These are phyloP conservation scores for Tipula unca DNA, from an alignment of 2,888 invertebrate genomes.

Conservation along the genomic window DNA sequence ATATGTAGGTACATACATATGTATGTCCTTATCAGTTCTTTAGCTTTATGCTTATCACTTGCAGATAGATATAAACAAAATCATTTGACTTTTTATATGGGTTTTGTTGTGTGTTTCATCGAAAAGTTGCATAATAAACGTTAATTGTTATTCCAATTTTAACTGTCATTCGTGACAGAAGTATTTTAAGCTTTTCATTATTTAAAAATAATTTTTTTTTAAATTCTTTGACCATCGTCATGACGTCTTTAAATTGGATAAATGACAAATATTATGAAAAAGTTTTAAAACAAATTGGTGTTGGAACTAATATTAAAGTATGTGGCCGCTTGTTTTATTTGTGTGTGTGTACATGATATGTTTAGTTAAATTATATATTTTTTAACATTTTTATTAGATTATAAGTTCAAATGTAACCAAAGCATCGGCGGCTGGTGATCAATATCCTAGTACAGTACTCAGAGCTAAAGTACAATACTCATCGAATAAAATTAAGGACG, in stretches of 20 bases:
- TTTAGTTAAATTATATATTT: not conserved
- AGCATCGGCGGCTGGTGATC: not conserved
- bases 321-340: not conserved
- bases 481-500: not conserved
- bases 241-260: not conserved
- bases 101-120: not conserved
- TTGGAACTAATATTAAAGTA: constrained; percentile 14
- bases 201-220: not conserved
- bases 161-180: not conserved
- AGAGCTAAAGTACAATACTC: not conserved
- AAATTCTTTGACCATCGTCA: not conserved
- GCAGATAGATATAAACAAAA: not conserved
- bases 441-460: not conserved
- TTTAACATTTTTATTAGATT: not conserved
- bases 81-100: not conserved
- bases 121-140: not conserved
- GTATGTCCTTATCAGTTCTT: not conserved
- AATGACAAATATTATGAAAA: constrained; percentile 16
- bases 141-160: not conserved
- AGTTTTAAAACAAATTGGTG: constrained; percentile 14
- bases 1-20: not conserved
- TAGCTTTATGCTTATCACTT: not conserved
- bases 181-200: not conserved
- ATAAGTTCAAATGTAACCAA: not conserved
- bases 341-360: not conserved